phyloP scores from a whole-genome alignment of 2,888 invertebrate genomes.

The Boloria selene region DNA sequence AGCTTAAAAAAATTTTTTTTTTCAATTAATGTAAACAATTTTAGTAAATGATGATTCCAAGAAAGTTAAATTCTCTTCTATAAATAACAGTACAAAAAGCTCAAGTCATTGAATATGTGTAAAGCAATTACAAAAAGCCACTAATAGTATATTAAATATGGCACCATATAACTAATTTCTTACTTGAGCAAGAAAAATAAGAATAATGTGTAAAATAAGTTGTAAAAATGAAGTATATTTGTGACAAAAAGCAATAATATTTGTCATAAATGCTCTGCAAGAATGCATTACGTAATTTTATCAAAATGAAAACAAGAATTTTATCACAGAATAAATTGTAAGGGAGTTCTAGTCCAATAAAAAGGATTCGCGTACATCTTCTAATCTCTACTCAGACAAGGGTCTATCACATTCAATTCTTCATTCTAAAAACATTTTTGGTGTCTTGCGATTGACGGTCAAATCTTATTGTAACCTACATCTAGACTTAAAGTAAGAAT shows the following conservation, averaged over 20 bases:
- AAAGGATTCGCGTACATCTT: slow-evolving; percentile 24
- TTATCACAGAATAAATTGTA: slow-evolving; percentile 42
- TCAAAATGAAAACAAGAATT: slow-evolving; percentile 26
- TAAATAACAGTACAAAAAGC: slow-evolving; percentile 15
- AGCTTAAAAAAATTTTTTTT: no score
- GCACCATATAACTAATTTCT: slow-evolving; percentile 36
- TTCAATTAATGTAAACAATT: no score
- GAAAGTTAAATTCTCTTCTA: neutral
- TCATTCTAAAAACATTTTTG: slow-evolving; percentile 63
- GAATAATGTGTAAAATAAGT: slow-evolving; percentile 16
- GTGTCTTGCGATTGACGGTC: slow-evolving; percentile 58
- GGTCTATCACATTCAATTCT: slow-evolving; percentile 61
- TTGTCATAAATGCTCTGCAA: slow-evolving; percentile 32
- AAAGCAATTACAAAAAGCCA: slow-evolving; percentile 20
- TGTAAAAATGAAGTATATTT: slow-evolving; percentile 12
- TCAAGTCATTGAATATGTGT: slow-evolving; percentile 8
- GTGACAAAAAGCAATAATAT: slow-evolving; percentile 10
- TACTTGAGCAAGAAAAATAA: slow-evolving; percentile 35
- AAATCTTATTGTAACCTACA: slow-evolving; percentile 46
- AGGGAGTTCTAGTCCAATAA: slow-evolving; percentile 29
- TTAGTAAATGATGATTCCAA: no score
- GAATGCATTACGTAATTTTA: slow-evolving; percentile 27
- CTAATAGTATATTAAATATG: slow-evolving; percentile 28
- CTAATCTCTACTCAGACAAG: slow-evolving; percentile 33
- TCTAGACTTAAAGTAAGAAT: slow-evolving; percentile 26